Evolutionary conservation across 2,113 vertebrate genomes (phyloP).

Genomic region (Sorex araneus): DNA sequence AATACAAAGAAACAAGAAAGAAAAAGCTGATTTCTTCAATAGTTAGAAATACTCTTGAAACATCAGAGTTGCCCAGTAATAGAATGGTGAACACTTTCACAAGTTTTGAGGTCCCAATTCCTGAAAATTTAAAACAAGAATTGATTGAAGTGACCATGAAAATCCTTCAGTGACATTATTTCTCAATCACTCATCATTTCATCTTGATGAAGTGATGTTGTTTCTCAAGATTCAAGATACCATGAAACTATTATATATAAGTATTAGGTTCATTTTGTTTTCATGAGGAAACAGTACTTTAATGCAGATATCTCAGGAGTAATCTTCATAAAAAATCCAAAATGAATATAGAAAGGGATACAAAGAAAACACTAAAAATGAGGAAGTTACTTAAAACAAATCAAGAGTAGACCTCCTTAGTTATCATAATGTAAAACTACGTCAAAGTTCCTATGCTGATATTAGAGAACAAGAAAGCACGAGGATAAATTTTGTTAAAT

Average conservation of each 20-base stretch:
- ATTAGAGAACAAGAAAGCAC: background rate
- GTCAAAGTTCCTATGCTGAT: background rate
- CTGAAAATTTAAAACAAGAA: background rate
- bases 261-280: background rate
- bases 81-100: background rate
- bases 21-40: constrained; percentile 20
- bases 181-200: no score
- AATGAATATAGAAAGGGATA: background rate
- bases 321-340: background rate
- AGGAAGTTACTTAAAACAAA: background rate
- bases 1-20: background rate
- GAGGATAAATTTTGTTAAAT: fast-evolving
- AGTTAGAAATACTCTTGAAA: background rate
- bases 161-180: background rate
- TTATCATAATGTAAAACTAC: background rate
- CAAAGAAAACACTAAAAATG: background rate
- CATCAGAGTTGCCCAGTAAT: background rate
- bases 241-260: background rate
- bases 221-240: constrained; percentile 2
- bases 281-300: constrained; percentile 13
- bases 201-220: background rate
- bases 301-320: background rate
- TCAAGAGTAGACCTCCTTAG: background rate
- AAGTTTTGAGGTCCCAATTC: background rate
- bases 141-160: background rate